Percentiles rank a stretch among this genome's conserved stretches.
Evolutionary conservation across 2,888 invertebrate genomes (phyloP).

Genomic region (Cheiracanthium punctorium): DNA sequence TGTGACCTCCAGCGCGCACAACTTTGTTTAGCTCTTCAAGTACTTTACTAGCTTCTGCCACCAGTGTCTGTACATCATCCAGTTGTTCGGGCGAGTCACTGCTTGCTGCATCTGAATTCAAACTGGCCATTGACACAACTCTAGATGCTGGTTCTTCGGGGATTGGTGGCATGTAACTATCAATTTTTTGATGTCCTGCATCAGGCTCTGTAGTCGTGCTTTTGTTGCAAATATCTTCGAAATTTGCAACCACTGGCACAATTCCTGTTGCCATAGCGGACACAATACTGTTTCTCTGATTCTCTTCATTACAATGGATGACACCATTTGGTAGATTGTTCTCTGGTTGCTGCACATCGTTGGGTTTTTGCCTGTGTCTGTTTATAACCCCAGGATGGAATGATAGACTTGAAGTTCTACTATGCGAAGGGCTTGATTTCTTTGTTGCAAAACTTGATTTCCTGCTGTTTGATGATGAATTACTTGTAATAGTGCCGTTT

Average conservation of each 20-base stretch:
- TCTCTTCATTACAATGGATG: slow-evolving; percentile 18
- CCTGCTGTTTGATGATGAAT: slow-evolving; percentile 33
- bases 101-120: not conserved
- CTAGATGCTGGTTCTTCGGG: slow-evolving; percentile 60
- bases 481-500: not conserved
- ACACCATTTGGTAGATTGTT: slow-evolving; percentile 11
- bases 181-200: not conserved
- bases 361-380: slow-evolving; percentile 37
- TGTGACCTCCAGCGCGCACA: slow-evolving; percentile 27
- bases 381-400: slow-evolving; percentile 49
- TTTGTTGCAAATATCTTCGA: not conserved
- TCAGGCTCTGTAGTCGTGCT: not conserved
- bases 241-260: slow-evolving; percentile 42
- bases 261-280: slow-evolving; percentile 43
- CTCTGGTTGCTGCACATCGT: slow-evolving; percentile 50
- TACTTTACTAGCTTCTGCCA: slow-evolving; percentile 61
- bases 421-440: slow-evolving; percentile 34
- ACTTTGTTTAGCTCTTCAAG: slow-evolving; percentile 55
- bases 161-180: slow-evolving; percentile 54
- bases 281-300: slow-evolving; percentile 16
- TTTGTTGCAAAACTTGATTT: slow-evolving; percentile 41
- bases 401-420: slow-evolving; percentile 57
- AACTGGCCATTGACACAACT: slow-evolving; percentile 20
- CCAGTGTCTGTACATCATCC: slow-evolving; percentile 52
- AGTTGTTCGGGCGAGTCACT: not conserved